A percentile compares a stretch with the other conserved stretches of the same genome.
These are phyloP conservation scores for Netelia melanura DNA, from an alignment of 2,888 invertebrate genomes.

Conservation along the genomic window DNA sequence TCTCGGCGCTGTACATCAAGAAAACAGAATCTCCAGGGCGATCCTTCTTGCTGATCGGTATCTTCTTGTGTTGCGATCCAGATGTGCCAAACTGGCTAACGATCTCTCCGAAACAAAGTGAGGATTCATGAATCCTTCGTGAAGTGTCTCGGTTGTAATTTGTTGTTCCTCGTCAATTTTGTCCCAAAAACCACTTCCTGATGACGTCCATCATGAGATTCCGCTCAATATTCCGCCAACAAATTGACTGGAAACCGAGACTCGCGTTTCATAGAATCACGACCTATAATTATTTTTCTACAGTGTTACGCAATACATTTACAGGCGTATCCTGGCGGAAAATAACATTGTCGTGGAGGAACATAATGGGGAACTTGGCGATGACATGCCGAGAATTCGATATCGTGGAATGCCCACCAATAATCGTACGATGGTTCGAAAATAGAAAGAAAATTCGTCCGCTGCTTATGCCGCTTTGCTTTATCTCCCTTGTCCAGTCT, in stretches of 20 bases:
- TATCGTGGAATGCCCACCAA: constrained; percentile 80
- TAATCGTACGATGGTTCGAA: constrained; percentile 83
- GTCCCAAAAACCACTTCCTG: not conserved
- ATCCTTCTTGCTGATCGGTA: constrained; percentile 80
- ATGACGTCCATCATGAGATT: not conserved
- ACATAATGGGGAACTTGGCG: constrained; percentile 78
- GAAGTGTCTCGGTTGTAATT: constrained; percentile 30
- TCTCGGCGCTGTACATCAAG: constrained; percentile 82
- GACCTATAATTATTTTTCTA: constrained; percentile 45
- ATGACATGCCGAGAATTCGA: constrained; percentile 80
- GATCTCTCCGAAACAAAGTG: constrained; percentile 83
- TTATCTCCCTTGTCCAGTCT: constrained; percentile 29
- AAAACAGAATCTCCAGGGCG: constrained; percentile 80
- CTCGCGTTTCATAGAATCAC: not conserved
- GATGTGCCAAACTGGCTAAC: constrained; percentile 79
- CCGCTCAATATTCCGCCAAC: constrained; percentile 18
- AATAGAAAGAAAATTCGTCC: constrained; percentile 71
- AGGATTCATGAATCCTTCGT: constrained; percentile 65
- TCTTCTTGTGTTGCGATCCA: constrained; percentile 78
- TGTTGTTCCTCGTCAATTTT: constrained; percentile 21
- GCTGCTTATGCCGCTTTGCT: constrained; percentile 69
- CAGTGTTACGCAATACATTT: constrained; percentile 61
- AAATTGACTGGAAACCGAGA: constrained; percentile 59
- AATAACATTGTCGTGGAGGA: constrained; percentile 82
- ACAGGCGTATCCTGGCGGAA: constrained; percentile 81